These are phyloP conservation scores for Agapetus fuscipes DNA, from an alignment of 2,888 invertebrate genomes.

Conservation along the genomic window DNA sequence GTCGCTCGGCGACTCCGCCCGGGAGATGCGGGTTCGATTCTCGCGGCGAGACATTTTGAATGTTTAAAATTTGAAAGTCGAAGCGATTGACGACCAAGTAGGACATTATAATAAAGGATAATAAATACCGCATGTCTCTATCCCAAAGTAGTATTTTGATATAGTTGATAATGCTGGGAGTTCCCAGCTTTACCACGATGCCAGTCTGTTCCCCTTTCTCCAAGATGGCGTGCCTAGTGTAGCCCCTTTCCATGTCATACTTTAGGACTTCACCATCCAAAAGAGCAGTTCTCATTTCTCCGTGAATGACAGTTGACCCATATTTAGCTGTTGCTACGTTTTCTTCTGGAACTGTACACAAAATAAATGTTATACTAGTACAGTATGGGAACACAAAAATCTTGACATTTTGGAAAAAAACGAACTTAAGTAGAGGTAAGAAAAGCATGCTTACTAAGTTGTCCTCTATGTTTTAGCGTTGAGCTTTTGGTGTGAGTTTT, in stretches of 20 bases:
- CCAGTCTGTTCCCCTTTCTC: slow-evolving; percentile 63
- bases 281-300: slow-evolving; percentile 81
- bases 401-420: slow-evolving; percentile 1
- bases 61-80: no score
- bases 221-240: slow-evolving; percentile 79
- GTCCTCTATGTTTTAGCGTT: slow-evolving; percentile 77
- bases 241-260: slow-evolving; percentile 91
- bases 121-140: slow-evolving; percentile 74
- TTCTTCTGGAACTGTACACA: slow-evolving; percentile 66
- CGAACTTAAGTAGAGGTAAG: slow-evolving; percentile 2
- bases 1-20: no score
- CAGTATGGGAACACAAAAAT: no score
- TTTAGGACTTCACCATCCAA: slow-evolving; percentile 80
- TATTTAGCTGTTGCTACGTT: slow-evolving; percentile 79
- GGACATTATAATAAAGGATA: no score
- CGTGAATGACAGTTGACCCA: slow-evolving; percentile 78
- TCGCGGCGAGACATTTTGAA: no score
- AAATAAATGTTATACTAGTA: not conserved
- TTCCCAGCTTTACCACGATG: slow-evolving; percentile 75
- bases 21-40: no score
- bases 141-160: slow-evolving; percentile 92
- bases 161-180: slow-evolving; percentile 87
- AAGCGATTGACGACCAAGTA: no score
- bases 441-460: slow-evolving; percentile 47
- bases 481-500: slow-evolving; percentile 70